phyloP scores from a whole-genome alignment of 23 tunicate species.

The Phallusia fumigata region DNA sequence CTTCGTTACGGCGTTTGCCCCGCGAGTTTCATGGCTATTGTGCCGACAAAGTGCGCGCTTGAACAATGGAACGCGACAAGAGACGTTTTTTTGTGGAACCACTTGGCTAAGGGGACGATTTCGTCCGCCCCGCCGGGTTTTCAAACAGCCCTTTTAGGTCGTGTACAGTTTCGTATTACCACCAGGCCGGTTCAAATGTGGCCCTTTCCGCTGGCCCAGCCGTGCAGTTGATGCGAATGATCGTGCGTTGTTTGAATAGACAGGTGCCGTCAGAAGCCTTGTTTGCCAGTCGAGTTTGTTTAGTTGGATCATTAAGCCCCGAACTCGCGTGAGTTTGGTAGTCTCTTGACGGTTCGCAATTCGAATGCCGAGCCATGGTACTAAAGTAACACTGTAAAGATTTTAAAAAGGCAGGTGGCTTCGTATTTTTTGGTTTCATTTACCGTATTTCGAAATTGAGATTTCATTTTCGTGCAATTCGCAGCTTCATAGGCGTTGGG shows the following conservation, averaged over 20 bases:
- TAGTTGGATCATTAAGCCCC: neutral
- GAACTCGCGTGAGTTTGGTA: neutral
- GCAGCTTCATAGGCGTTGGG: no score
- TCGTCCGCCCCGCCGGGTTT: neutral
- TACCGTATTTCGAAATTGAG: no score
- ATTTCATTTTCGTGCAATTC: no score
- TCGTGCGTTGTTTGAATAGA: neutral
- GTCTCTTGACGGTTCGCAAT: neutral
- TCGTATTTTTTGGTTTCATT: no score
- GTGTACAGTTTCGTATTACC: neutral
- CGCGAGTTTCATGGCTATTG: neutral
- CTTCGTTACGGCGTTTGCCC: constrained; percentile 51
- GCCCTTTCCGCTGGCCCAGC: neutral
- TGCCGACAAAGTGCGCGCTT: constrained; percentile 9
- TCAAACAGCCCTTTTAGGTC: neutral
- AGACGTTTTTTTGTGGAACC: neutral
- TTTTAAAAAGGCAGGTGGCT: no score
- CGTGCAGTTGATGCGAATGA: neutral
- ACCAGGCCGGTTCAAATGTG: no score
- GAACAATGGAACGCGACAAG: constrained; percentile 10
- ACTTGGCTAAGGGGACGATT: neutral
- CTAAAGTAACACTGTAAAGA: no score
- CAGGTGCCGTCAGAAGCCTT: neutral
- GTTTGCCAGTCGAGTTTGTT: neutral
- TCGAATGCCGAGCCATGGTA: neutral